Percentiles rank a stretch among this genome's conserved stretches.
These are phyloP conservation scores for Tipula unca DNA, from an alignment of 2,888 invertebrate species.

Conservation along the genomic window DNA sequence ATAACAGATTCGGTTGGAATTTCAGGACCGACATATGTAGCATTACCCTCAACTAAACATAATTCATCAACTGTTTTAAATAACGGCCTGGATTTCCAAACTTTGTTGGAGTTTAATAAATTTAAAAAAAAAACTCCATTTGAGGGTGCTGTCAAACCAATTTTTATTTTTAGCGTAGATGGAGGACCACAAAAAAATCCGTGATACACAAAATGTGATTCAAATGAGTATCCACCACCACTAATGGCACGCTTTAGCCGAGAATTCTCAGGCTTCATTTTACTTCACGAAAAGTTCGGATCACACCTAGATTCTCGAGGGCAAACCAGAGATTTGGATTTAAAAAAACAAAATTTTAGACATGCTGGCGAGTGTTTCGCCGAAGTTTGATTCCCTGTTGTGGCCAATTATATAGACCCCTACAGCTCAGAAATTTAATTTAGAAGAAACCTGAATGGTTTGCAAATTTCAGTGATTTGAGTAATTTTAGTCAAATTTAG, in stretches of 20 bases:
- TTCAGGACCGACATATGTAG: slow-evolving; percentile 23
- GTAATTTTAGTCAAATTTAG: no score
- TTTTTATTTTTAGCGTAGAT: no score
- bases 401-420: slow-evolving; percentile 18
- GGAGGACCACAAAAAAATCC: neutral
- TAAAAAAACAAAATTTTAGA: slow-evolving; percentile 33
- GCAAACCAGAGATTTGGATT: slow-evolving; percentile 31
- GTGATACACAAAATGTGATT: neutral
- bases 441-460: neutral
- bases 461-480: no score
- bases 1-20: neutral
- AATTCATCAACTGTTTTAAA: neutral
- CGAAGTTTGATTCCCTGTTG: neutral
- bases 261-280: slow-evolving; percentile 31
- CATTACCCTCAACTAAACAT: slow-evolving; percentile 29
- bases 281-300: slow-evolving; percentile 33
- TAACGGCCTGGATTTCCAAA: neutral
- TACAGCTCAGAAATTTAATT: neutral
- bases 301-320: slow-evolving; percentile 31
- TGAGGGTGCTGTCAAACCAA: neutral
- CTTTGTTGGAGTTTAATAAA: neutral
- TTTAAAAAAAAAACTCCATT: neutral
- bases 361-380: slow-evolving; percentile 28
- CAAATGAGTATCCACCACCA: slow-evolving; percentile 26
- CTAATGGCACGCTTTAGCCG: no score